Evolutionary conservation across 2,888 invertebrate species (phyloP).

Genomic region (Stenoptilia bipunctidactyla): DNA sequence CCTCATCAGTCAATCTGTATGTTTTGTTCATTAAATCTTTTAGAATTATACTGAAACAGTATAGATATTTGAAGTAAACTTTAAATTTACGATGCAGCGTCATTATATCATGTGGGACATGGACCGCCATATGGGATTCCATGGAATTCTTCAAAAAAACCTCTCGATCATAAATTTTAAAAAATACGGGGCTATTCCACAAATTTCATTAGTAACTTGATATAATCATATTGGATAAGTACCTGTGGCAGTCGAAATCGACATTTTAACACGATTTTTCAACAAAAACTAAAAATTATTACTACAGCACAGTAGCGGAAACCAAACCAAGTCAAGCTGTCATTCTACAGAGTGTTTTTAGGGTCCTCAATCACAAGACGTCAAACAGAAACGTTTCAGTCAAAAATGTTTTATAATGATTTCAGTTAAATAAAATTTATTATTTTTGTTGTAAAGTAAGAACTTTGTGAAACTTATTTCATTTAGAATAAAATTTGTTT

Average conservation of each 20-base stretch:
- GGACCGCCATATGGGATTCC: conserved; percentile 71
- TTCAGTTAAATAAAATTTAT: too few species aligned
- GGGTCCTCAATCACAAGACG: not conserved
- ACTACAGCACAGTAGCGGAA: conserved; percentile 70
- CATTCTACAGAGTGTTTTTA: conserved; percentile 54
- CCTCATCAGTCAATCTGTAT: conserved; percentile 5
- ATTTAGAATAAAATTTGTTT: too few species aligned
- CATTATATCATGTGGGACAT: conserved; percentile 66
- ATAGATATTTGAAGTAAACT: not conserved
- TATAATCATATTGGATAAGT: conserved; percentile 28
- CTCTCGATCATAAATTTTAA: too few species aligned
- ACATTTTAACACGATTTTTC: conserved; percentile 55
- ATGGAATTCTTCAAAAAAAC: conserved; percentile 60
- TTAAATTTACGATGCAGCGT: conserved; percentile 48
- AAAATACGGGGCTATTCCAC: not conserved
- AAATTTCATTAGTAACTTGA: conserved; percentile 23
- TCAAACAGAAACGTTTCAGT: too few species aligned
- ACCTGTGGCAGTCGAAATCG: conserved; percentile 67
- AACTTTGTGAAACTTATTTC: too few species aligned
- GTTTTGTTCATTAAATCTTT: too few species aligned
- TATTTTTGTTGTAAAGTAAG: too few species aligned
- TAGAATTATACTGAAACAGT: not conserved
- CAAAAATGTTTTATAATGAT: too few species aligned
- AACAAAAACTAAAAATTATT: conserved; percentile 63
- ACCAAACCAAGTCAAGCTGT: conserved; percentile 72